Base-by-base conservation (phyloP, 2,113 vertebrate species). In the Penelope pileata region DNA sequence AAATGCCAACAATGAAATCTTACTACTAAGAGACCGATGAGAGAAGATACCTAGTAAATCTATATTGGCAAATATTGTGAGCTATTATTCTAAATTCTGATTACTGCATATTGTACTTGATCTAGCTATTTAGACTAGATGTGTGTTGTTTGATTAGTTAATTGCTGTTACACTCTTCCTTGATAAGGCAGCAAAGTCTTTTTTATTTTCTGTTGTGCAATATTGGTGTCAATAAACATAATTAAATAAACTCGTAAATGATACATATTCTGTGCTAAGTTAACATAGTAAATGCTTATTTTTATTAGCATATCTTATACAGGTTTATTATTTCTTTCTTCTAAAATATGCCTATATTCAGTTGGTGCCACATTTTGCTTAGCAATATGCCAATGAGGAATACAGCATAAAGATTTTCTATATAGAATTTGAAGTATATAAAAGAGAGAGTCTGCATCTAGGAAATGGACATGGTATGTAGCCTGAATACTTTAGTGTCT, bases 401-500 rank as follows among this genome's bases (percentile, higher is more conserved):
- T n/a, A 69, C 7, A 66, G 12, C 16, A 48, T 8, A 47, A 7
- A 7, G 66, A 5, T 24, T 79, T 23, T 22, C 3, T 6, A n/a
- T 9, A 3, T 26, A 63, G 66, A 83, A 34, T 29, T 63, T 21
- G n/a, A 7, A 32, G 4, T 6, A 26, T 36, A 21, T 18, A 50
- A 42, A 78, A 50, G 5, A 40, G 8, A 69, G 32, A 62, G 42
- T 45, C 36, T 34, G 1, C 14, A 10, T 7, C 58, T 0, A 48
- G 14, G 5, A 14, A 79, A 22, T 6, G 3, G 8, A 7, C 17
- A 42, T 24, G 50, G 3, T 1, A 2, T 60, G 5, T 29, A 42
- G 16, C 17, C 34, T 29, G 40, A 76, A 48, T 9, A 58, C 6
- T 40, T 48, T 3, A 62, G 21, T 16, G 4, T 53, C 30, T 21